These are phyloP conservation scores for Triplophysa tibetana DNA, from an alignment of 2,113 vertebrate species.

Conservation along the genomic window DNA sequence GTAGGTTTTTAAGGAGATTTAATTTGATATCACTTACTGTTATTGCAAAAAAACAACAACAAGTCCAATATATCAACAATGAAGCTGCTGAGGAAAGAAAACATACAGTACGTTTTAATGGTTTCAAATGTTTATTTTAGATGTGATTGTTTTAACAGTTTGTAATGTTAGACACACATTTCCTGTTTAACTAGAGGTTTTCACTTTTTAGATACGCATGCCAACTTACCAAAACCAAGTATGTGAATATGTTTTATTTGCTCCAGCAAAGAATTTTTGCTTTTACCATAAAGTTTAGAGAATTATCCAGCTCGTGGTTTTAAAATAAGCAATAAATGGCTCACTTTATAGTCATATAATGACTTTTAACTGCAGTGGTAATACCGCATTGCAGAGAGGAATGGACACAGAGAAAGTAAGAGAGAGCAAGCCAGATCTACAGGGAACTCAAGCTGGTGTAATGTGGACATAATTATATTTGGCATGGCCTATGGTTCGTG, in stretches of 20 bases:
- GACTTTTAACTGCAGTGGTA: slow-evolving; percentile 33
- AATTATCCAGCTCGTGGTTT: background rate
- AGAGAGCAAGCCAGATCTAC: slow-evolving; percentile 30
- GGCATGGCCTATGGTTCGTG: slow-evolving; percentile 60
- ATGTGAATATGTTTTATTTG: background rate
- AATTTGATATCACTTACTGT: no score
- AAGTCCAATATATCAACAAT: no score
- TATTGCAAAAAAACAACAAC: no score
- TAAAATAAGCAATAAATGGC: slow-evolving; percentile 26
- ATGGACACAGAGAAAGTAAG: background rate
- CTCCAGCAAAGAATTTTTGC: slow-evolving; percentile 2
- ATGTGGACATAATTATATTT: slow-evolving; percentile 72
- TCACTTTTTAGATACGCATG: background rate
- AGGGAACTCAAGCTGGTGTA: slow-evolving; percentile 52
- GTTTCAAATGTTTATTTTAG: no score
- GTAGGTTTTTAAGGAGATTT: no score
- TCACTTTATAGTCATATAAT: slow-evolving; percentile 41
- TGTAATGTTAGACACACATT: no score
- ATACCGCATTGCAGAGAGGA: slow-evolving; percentile 64
- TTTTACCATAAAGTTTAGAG: slow-evolving; percentile 1
- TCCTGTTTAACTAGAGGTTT: no score
- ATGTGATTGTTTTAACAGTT: no score
- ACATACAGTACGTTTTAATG: no score
- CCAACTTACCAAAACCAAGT: background rate
- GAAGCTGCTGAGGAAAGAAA: no score